Evolutionary conservation across 2,888 invertebrate species (phyloP).

Genomic region (Mythimna loreyi): DNA sequence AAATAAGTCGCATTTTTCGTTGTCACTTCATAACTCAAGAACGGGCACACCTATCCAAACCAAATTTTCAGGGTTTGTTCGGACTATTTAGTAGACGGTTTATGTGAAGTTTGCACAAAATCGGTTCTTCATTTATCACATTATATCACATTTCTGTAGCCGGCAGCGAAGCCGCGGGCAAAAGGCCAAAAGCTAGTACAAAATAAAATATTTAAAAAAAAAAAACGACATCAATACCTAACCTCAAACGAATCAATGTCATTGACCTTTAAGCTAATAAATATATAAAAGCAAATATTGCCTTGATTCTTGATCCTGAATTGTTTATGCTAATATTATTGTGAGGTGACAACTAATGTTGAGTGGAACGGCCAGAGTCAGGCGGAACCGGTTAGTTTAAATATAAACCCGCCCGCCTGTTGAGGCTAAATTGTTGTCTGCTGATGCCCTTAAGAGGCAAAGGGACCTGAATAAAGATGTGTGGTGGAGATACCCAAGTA

Average conservation of each 20-base stretch:
- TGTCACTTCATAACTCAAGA: too few relatives aligned
- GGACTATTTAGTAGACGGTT: too few relatives aligned
- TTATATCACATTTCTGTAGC: too few relatives aligned
- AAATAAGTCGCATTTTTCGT: too few relatives aligned
- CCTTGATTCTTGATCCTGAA: slow-evolving; percentile 65
- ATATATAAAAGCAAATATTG: slow-evolving; percentile 29
- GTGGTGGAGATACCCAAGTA: not conserved
- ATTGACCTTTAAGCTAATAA: slow-evolving; percentile 35
- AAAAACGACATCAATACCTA: not conserved
- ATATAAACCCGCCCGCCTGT: slow-evolving; percentile 50
- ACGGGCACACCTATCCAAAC: too few relatives aligned
- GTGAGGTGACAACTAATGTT: slow-evolving; percentile 41
- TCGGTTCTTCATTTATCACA: too few relatives aligned
- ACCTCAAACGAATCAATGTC: slow-evolving; percentile 19
- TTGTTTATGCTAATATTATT: slow-evolving; percentile 70
- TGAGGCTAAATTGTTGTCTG: slow-evolving; percentile 31
- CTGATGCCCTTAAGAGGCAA: slow-evolving; percentile 28
- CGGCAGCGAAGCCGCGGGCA: too few relatives aligned
- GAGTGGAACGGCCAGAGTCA: slow-evolving; percentile 58
- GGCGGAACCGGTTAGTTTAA: slow-evolving; percentile 69
- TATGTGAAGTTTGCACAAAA: too few relatives aligned
- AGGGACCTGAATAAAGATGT: slow-evolving; percentile 2
- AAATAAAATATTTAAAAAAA: not conserved
- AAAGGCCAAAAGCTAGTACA: too few relatives aligned
- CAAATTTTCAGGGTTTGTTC: too few relatives aligned